A percentile compares a stretch with the other conserved stretches of the same genome.
phyloP scores from a whole-genome alignment of 1,140 invertebrate genomes.

The Eupristina koningsbergeri region DNA sequence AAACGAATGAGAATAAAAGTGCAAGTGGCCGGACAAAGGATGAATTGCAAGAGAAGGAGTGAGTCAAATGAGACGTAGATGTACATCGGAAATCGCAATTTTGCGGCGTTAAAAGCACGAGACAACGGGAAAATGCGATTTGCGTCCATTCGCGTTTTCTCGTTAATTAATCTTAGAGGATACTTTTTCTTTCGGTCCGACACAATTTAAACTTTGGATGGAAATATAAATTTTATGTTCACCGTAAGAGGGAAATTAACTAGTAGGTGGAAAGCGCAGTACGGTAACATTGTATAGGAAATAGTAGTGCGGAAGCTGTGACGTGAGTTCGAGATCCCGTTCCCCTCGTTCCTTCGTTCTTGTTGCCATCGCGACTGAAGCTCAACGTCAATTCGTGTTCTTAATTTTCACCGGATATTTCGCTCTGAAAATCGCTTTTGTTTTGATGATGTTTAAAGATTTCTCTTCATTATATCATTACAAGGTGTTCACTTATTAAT shows the following conservation, averaged over 20 bases:
- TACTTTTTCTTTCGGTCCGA: background rate
- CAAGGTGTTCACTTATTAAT: no score
- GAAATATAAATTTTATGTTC: background rate
- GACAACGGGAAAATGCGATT: slow-evolving; percentile 19
- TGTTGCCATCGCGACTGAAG: background rate
- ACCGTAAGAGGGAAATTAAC: background rate
- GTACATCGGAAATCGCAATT: background rate
- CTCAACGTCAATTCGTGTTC: background rate
- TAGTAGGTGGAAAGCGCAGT: background rate
- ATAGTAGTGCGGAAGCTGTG: slow-evolving; percentile 2
- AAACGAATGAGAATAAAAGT: background rate
- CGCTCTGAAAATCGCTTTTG: background rate
- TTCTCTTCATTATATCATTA: no score
- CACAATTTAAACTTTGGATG: background rate
- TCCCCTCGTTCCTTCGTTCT: background rate
- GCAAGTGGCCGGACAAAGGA: background rate
- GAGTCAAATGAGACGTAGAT: background rate
- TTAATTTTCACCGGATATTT: background rate
- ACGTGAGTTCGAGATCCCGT: background rate
- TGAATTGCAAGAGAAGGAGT: background rate
- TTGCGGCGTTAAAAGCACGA: background rate
- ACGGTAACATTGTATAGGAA: background rate
- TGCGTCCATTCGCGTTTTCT: background rate
- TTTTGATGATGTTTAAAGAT: background rate
- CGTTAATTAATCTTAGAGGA: slow-evolving; percentile 25